Base-by-base conservation (phyloP, 2,113 vertebrate genomes). In the Muscicapa adusta region DNA sequence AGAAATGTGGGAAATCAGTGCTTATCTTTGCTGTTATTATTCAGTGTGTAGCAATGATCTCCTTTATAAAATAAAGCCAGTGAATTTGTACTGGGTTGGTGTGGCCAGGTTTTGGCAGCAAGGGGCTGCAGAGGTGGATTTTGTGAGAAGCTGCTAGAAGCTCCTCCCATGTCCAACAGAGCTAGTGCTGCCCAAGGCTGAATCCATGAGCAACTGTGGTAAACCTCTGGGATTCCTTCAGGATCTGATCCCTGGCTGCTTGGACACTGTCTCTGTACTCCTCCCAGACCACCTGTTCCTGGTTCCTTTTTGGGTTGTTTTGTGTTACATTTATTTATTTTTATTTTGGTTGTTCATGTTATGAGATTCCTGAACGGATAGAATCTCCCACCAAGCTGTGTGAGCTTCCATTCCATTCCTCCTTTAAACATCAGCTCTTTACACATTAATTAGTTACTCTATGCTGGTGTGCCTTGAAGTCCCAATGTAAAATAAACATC, bases 131-230 rank as follows among this genome's bases (percentile, higher is more conserved):
- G 12, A 40, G 29, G 6, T 25, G 47, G 24, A n/a, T 61, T 68
- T 29, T 34, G 14, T 68, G 47, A 36, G 47, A 61, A 42, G 48
- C 20, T 82, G 14, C 29, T n/a, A 48, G 47, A 53, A 54, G 6
- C 2, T 67, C 47, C 38, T 29, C 11, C 20, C 0, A 0, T 34
- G n/a, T 23, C 54, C 8, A 6, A 34, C 14, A 75, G 20, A 61
- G 20, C n/a, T 0, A 0, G 11, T 14, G 25, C 17, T 61, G 25
- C 29, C 47, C n/a, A 48, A 54, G 40, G 18, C 29, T 68, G 34
- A 68, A 31, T 29, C 34, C 62, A 11, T 42, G 54, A 68, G 25
- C 2, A 0, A 6, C 0, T 1, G 13, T 7, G 29, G 9, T 26
- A n/a, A 26, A n/a, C 2, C 9, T 33, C 47, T 40, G 61, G 19